A percentile compares a stretch with the other conserved stretches of the same genome.
Conservation (phyloP, 2,113 vertebrate species). For the Hassar affinis region DNA sequence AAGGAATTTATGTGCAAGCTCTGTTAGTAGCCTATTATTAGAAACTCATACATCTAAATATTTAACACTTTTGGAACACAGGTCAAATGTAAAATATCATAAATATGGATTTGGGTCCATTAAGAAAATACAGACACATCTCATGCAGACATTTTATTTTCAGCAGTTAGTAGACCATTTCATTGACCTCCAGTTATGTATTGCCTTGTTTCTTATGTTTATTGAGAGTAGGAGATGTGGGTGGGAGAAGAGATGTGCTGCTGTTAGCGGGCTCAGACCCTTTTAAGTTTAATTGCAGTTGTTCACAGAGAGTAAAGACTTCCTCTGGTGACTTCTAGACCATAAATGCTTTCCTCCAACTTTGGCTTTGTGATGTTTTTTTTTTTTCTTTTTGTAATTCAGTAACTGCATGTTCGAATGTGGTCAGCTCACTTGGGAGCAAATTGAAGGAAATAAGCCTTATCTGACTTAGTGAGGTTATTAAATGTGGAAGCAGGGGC, state of each 20-base stretch:
- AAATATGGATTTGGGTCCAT: neutral
- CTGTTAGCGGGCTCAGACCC: conserved; percentile 30
- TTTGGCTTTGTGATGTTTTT: conserved; percentile 33
- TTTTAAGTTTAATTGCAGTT: conserved; percentile 62
- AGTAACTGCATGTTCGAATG: conserved; percentile 32
- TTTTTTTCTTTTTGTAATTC: conserved; percentile 25
- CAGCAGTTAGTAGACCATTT: neutral
- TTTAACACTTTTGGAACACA: neutral
- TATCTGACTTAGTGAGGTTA: conserved; percentile 43
- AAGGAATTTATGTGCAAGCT: neutral
- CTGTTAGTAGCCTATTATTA: neutral
- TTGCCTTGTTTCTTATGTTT: conserved; percentile 29
- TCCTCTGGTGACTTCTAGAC: conserved; percentile 54
- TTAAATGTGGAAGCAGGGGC: conserved; percentile 23
- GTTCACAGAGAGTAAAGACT: conserved; percentile 59
- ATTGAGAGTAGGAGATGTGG: conserved; percentile 26
- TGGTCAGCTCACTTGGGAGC: conserved; percentile 40
- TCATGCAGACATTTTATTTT: neutral
- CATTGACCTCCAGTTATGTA: neutral
- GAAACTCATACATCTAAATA: too few species aligned
- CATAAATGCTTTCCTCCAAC: conserved; percentile 51
- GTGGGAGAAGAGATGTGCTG: conserved; percentile 32
- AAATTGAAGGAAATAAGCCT: conserved; percentile 50
- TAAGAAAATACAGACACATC: neutral
- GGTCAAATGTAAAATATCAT: neutral